Percentiles rank a stretch among this genome's conserved stretches.
These are phyloP conservation scores for Halcyon smyrnensis DNA, from an alignment of 2,797 vertebrate genomes.

Conservation along the genomic window DNA sequence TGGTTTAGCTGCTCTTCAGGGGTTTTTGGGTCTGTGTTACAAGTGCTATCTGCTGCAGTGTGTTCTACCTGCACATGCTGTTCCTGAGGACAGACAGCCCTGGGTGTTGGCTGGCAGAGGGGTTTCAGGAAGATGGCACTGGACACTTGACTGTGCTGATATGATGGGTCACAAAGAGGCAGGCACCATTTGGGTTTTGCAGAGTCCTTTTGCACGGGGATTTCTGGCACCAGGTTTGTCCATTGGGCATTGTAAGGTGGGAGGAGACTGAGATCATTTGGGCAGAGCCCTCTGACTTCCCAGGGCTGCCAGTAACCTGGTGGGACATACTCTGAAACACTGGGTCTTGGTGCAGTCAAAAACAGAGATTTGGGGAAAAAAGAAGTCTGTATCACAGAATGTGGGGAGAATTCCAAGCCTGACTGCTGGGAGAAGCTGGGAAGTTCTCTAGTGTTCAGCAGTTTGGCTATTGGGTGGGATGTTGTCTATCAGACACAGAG, in stretches of 20 bases:
- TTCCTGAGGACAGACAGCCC: background rate
- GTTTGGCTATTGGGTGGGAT: background rate
- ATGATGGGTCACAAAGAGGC: background rate
- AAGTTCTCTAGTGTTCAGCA: background rate
- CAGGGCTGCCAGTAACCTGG: background rate
- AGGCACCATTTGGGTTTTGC: background rate
- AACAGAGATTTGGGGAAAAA: background rate
- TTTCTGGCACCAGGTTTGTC: background rate
- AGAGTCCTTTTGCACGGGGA: background rate
- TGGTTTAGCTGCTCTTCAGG: background rate
- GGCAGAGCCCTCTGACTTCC: background rate
- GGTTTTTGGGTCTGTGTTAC: background rate
- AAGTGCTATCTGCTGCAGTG: background rate
- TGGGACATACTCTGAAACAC: background rate
- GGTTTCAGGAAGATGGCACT: background rate
- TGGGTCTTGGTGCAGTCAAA: background rate
- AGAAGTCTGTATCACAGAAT: background rate
- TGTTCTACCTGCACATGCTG: accelerated
- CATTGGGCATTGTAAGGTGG: background rate
- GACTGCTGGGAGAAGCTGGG: background rate
- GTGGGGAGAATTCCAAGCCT: background rate
- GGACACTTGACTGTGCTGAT: background rate
- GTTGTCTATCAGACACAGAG: background rate
- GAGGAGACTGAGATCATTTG: background rate
- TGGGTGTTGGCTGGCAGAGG: background rate